These are phyloP conservation scores for Chionis minor DNA, from an alignment of 2,113 vertebrate species.

Conservation along the genomic window DNA sequence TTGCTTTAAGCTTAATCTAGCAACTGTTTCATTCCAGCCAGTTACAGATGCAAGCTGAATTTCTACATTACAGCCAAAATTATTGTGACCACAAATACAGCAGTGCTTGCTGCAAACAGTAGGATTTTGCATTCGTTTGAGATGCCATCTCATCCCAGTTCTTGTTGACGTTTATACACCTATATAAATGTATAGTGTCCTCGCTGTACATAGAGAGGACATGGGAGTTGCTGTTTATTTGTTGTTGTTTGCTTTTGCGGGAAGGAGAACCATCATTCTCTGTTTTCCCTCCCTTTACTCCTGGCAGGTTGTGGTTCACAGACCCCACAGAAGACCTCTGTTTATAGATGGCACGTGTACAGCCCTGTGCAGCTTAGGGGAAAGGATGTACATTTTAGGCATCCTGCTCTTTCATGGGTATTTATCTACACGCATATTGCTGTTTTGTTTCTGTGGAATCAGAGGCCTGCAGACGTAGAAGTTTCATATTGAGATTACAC, in stretches of 20 bases:
- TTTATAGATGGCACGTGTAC: not conserved
- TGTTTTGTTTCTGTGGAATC: not conserved
- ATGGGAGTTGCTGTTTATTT: not conserved
- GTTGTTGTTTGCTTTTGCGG: not conserved
- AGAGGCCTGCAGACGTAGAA: accelerated
- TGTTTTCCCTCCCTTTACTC: not conserved
- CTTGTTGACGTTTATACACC: not conserved
- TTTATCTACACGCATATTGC: not conserved
- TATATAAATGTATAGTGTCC: not conserved
- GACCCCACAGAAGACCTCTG: not conserved
- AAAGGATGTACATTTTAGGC: not conserved
- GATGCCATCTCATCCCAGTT: not conserved
- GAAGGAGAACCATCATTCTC: not conserved
- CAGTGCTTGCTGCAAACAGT: not conserved
- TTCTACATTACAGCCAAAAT: not conserved
- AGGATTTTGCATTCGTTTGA: not conserved
- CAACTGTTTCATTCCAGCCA: not conserved
- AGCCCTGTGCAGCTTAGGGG: not conserved
- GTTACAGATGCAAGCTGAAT: not conserved
- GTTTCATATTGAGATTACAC: not conserved
- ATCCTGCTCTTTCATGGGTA: not conserved
- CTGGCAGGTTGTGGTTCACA: not conserved
- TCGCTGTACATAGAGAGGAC: not conserved
- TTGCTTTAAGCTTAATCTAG: not conserved
- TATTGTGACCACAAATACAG: not conserved